phyloP scores from a whole-genome alignment of 2,888 invertebrate species.

The Galerucella pusilla region DNA sequence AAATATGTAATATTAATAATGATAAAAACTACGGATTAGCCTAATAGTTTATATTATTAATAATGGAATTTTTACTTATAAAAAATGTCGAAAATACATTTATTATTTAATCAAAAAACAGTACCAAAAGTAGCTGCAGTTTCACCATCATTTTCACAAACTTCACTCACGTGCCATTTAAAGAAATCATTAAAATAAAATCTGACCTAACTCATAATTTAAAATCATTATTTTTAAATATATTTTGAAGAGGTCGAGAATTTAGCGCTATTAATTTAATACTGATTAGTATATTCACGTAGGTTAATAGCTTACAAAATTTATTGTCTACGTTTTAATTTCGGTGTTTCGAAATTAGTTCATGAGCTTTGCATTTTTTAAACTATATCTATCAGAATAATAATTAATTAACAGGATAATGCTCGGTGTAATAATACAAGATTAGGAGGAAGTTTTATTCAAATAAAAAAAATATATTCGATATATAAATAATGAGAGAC shows the following conservation, averaged over 20 bases:
- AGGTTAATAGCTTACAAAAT: conserved; percentile 9
- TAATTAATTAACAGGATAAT: conserved; percentile 4
- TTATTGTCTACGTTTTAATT: background rate
- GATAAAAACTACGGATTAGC: no score
- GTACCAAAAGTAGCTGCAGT: background rate
- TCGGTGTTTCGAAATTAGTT: conserved; percentile 1
- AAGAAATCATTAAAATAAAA: background rate
- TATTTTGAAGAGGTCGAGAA: background rate
- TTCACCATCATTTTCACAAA: conserved; percentile 3
- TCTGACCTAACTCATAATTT: background rate
- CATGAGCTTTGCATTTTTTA: conserved; percentile 2
- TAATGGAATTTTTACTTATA: no score
- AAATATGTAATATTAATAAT: no score
- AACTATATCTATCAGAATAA: background rate
- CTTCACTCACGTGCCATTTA: background rate
- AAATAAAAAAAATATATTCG: no score
- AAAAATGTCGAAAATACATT: no score
- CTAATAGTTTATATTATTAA: no score
- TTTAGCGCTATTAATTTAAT: background rate
- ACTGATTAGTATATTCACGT: background rate
- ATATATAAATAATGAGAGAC: no score
- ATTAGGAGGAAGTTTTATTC: background rate
- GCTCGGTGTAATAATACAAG: background rate
- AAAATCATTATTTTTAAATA: background rate
- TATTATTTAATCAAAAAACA: background rate